These are phyloP conservation scores for Drosophila greeni DNA, from an alignment of 2,888 invertebrate species.

Conservation along the genomic window DNA sequence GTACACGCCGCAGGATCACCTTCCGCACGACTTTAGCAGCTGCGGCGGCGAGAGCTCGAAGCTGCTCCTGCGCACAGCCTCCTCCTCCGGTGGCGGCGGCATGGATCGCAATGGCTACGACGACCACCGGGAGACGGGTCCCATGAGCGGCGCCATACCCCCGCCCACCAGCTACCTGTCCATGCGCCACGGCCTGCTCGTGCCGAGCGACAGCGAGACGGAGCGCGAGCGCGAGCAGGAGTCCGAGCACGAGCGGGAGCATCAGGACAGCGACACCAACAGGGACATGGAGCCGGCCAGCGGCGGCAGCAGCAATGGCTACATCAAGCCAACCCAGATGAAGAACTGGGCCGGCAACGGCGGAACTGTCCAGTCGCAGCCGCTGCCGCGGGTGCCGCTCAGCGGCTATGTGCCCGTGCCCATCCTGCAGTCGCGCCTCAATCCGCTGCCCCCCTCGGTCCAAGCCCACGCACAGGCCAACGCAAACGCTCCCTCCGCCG, in stretches of 20 bases:
- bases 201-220: slow-evolving; percentile 9
- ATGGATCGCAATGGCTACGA: slow-evolving; percentile 46
- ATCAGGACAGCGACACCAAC: slow-evolving; percentile 1
- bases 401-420: slow-evolving; percentile 62
- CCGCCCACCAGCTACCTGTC: slow-evolving; percentile 47
- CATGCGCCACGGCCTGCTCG: slow-evolving; percentile 45
- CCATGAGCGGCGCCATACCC: slow-evolving; percentile 3
- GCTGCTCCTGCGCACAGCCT: slow-evolving; percentile 49
- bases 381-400: slow-evolving; percentile 36
- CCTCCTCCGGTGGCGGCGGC: slow-evolving; percentile 24
- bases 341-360: slow-evolving; percentile 50
- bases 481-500: slow-evolving; percentile 1
- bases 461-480: background rate
- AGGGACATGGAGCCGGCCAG: background rate
- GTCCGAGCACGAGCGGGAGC: background rate
- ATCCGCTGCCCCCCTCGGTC: background rate
- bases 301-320: slow-evolving; percentile 21
- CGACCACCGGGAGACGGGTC: slow-evolving; percentile 32
- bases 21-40: slow-evolving; percentile 55
- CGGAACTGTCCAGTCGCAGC: slow-evolving; percentile 1
- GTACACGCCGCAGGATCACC: slow-evolving; percentile 46
- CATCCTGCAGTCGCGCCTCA: slow-evolving; percentile 39
- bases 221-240: slow-evolving; percentile 5
- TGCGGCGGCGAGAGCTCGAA: slow-evolving; percentile 66
- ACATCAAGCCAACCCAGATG: slow-evolving; percentile 63